These are phyloP conservation scores for Apocrypta bakeri DNA, from an alignment of 1,140 invertebrate genomes.

Conservation along the genomic window DNA sequence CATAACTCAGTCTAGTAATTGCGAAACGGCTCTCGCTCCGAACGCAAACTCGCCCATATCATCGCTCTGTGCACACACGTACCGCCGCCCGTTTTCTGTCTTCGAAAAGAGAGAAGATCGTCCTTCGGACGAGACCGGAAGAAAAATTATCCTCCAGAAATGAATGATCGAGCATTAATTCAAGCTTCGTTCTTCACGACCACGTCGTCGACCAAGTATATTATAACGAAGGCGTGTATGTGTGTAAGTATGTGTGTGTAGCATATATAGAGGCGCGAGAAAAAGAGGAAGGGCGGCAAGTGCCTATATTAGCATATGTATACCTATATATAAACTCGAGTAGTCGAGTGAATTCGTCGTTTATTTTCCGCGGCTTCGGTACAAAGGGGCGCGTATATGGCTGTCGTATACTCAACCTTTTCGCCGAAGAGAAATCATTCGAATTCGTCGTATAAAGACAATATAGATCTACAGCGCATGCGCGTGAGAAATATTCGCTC, in stretches of 20 bases:
- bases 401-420: not conserved
- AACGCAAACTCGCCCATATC: too few species aligned
- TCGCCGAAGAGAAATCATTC: conserved; percentile 18
- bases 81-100: too few species aligned
- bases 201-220: not conserved
- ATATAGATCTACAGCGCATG: not conserved
- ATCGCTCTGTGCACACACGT: too few species aligned
- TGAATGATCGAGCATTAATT: conserved; percentile 47
- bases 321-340: not conserved
- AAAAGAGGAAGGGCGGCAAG: conserved; percentile 50
- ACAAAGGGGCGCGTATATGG: conserved; percentile 6
- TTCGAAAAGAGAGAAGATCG: not conserved
- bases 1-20: conserved; percentile 39
- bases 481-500: not conserved
- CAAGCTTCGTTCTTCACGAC: not conserved
- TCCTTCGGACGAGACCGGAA: not conserved
- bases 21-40: not conserved
- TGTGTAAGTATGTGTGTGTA: too few species aligned
- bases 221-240: too few species aligned
- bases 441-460: not conserved
- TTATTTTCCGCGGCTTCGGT: not conserved
- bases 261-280: conserved; percentile 61
- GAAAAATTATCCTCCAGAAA: not conserved
- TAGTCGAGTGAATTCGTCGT: conserved; percentile 28
- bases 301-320: not conserved